phyloP scores from a whole-genome alignment of 2,797 vertebrate species.

The Percopsis omiscomaycus region DNA sequence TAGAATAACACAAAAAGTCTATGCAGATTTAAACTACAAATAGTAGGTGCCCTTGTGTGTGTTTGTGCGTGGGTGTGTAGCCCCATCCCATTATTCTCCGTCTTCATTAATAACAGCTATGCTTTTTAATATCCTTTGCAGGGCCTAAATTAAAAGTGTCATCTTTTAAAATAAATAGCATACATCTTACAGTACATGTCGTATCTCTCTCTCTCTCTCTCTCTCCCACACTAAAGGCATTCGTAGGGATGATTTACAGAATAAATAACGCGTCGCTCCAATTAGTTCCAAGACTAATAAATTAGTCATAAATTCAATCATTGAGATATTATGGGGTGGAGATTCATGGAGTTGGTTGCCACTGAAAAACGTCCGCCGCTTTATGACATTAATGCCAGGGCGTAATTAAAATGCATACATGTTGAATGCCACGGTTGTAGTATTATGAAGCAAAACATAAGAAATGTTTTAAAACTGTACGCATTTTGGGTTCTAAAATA shows the following conservation, averaged over 20 bases:
- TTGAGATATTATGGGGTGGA: constrained; percentile 68
- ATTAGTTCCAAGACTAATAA: constrained; percentile 82
- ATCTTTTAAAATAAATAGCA: constrained; percentile 70
- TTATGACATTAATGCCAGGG: constrained; percentile 51
- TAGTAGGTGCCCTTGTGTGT: constrained; percentile 2
- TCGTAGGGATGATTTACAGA: constrained; percentile 72
- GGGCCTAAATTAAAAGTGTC: constrained; percentile 73
- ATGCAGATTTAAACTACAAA: not conserved
- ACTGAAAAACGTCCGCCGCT: constrained; percentile 64
- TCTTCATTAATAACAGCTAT: constrained; percentile 73
- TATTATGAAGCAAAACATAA: not conserved
- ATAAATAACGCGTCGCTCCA: constrained; percentile 78
- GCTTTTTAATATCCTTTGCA: constrained; percentile 72
- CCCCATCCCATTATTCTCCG: constrained; percentile 55
- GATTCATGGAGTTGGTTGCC: constrained; percentile 69
- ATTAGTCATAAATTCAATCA: constrained; percentile 79
- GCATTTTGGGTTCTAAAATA: too few species aligned
- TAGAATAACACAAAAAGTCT: not conserved
- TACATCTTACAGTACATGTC: constrained; percentile 34
- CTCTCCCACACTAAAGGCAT: constrained; percentile 44
- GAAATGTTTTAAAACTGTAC: too few species aligned
- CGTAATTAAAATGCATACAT: constrained; percentile 35
- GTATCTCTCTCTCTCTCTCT: constrained; percentile 28
- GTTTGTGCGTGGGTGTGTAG: constrained; percentile 12
- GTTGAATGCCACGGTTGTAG: constrained; percentile 35